Evolutionary conservation across 2,888 invertebrate species (phyloP).

Genomic region (Dastarcus helophoroides): DNA sequence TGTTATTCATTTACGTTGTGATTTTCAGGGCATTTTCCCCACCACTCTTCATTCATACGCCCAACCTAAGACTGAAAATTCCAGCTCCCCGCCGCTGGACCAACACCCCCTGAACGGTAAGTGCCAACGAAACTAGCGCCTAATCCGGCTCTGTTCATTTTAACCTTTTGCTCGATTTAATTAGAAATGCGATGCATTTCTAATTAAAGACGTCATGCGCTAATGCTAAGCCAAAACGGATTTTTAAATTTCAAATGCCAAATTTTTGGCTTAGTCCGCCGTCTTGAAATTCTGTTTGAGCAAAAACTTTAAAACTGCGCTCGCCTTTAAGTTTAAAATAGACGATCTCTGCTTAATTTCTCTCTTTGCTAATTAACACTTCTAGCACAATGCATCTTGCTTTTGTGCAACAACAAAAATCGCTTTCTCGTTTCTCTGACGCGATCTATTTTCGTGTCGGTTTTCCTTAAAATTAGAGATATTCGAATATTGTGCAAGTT

Average conservation of each 20-base stretch:
- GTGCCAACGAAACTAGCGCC: no score
- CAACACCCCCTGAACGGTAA: conserved; percentile 35
- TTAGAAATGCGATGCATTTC: conserved; percentile 15
- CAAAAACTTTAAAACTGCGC: conserved; percentile 32
- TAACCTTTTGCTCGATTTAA: conserved; percentile 13
- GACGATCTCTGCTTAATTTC: conserved; percentile 15
- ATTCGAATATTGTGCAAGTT: no score
- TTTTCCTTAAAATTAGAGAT: conserved; percentile 1
- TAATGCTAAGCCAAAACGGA: no score
- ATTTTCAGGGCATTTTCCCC: conserved; percentile 39
- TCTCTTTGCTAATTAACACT: conserved; percentile 1
- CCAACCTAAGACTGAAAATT: conserved; percentile 34
- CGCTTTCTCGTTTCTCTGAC: not conserved
- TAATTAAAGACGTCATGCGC: conserved; percentile 14
- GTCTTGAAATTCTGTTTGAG: conserved; percentile 31
- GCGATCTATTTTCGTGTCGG: not conserved
- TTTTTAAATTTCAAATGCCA: conserved; percentile 37
- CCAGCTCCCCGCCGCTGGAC: conserved; percentile 33
- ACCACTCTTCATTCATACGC: conserved; percentile 37
- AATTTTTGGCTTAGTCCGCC: conserved; percentile 34
- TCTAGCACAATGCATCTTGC: conserved; percentile 1
- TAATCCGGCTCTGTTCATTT: no score
- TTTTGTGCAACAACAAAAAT: not conserved
- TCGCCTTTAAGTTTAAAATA: conserved; percentile 29
- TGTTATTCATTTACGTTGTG: conserved; percentile 12